Evolutionary conservation across 2,113 vertebrate species (phyloP).

Genomic region (Leptodactylus fuscus): DNA sequence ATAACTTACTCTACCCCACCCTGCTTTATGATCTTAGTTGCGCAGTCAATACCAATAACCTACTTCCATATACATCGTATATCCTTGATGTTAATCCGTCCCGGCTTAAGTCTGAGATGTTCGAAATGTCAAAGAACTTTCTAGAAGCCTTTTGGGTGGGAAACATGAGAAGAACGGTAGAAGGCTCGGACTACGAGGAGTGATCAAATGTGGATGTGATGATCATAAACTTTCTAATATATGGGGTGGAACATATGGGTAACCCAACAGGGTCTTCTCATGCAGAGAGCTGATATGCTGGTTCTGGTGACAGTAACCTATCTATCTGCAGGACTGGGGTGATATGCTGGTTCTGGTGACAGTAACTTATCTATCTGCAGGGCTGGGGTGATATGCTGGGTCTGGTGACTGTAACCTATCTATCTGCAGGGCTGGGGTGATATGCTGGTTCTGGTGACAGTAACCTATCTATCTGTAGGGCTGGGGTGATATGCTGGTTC

Average conservation of each 20-base stretch:
- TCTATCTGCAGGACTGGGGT: no score
- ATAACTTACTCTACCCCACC: slow-evolving; percentile 13
- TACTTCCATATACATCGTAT: background rate
- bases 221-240: background rate
- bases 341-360: no score
- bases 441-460: no score
- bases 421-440: no score
- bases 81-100: background rate
- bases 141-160: background rate
- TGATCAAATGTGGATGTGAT: background rate
- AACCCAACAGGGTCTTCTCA: background rate
- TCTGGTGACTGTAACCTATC: no score
- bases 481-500: no score
- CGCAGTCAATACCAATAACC: background rate
- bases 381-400: no score
- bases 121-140: background rate
- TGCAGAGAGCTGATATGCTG: background rate
- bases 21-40: slow-evolving; percentile 22
- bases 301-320: no score
- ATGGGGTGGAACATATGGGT: background rate
- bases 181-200: background rate
- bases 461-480: no score
- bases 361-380: no score
- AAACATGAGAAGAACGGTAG: background rate
- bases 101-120: background rate